Base-by-base conservation (phyloP, 2,113 vertebrate genomes). In the Miniopterus natalensis region DNA sequence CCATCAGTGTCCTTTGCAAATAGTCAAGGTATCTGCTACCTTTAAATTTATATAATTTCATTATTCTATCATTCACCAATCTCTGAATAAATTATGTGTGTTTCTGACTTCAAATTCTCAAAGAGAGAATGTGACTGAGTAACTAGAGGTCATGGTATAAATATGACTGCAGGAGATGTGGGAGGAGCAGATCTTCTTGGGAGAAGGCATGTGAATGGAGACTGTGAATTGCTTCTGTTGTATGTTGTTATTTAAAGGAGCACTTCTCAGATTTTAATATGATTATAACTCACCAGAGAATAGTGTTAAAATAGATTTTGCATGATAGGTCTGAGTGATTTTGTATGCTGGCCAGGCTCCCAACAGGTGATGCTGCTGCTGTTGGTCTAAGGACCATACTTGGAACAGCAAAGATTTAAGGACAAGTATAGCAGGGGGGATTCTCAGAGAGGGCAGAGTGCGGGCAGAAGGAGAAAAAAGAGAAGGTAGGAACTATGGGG, bases 51-150 rank as follows among this genome's bases (percentile, higher is more conserved):
- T 31, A 25, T 40, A 70, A 65, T 23, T 36, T 59, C 8, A 27
- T 49, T 27, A 83, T 90, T 57, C 36, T 61, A 1, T 75, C 55
- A 12, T 74, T 90, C 47, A 31, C 85, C 21, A 29, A 83, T 77
- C 23, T 94, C 51, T 91, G 57, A 79, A 12, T 17, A 53, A 83
- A 51, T 61, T 47, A 13, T 63, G n/a, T 51, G n/a, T 47, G 21
- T 77, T 36, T 94, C 59, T 92, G 77, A 63, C 27, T 86, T 88
- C 25, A 45, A 5, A 59, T 92, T 88, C 77, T 91, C 53, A 87
- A 51, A 78, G 61, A 53, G 20, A 71, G 31, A 70, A 42, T 53
- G 74, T 36, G 45, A 59, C 36, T 14, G 23, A 83, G 45, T 61
- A 73, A 6, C 20, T 17, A 29, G 36, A 78, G 31, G 25, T 74